A percentile compares a stretch with the other conserved stretches of the same genome.
These are phyloP conservation scores for Brachyhypopomus occidentalis DNA, from an alignment of 2,113 vertebrate species.

Conservation along the genomic window DNA sequence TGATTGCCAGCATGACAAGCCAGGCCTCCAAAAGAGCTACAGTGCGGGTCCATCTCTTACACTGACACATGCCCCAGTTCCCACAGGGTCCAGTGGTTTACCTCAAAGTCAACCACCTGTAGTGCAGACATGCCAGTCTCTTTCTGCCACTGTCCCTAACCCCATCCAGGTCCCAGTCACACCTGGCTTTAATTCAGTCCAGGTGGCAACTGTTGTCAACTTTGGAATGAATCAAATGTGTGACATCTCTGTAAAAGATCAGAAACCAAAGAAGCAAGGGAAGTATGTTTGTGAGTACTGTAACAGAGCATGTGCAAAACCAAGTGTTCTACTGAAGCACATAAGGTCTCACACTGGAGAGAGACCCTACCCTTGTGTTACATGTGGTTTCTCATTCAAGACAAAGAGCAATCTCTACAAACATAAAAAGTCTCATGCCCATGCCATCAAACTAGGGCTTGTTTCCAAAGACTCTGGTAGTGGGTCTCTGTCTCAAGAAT, in stretches of 20 bases:
- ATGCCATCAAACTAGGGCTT: constrained; percentile 94
- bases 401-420: constrained; percentile 99
- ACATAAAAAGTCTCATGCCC: constrained; percentile 99
- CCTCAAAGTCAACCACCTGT: constrained; percentile 85
- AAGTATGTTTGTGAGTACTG: constrained; percentile 98
- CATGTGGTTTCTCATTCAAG: constrained; percentile 99
- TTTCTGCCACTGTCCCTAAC: constrained; percentile 81
- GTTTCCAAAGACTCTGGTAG: constrained; percentile 84
- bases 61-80: constrained; percentile 76
- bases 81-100: constrained; percentile 81
- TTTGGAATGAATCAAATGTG: constrained; percentile 85
- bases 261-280: constrained; percentile 96
- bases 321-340: constrained; percentile 96
- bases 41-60: constrained; percentile 76
- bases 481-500: constrained; percentile 86
- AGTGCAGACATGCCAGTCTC: constrained; percentile 80
- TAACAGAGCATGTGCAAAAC: constrained; percentile 92
- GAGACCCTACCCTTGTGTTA: constrained; percentile 94
- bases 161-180: constrained; percentile 83
- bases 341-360: constrained; percentile 98
- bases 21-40: constrained; percentile 81
- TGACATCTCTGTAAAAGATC: constrained; percentile 86
- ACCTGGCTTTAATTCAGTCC: constrained; percentile 83
- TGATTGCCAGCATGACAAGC: constrained; percentile 76
- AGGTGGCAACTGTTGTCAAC: constrained; percentile 83